Percentiles rank a stretch among this genome's conserved stretches.
These are phyloP conservation scores for Pristiophorus japonicus DNA, from an alignment of 2,113 vertebrate genomes.

Conservation along the genomic window DNA sequence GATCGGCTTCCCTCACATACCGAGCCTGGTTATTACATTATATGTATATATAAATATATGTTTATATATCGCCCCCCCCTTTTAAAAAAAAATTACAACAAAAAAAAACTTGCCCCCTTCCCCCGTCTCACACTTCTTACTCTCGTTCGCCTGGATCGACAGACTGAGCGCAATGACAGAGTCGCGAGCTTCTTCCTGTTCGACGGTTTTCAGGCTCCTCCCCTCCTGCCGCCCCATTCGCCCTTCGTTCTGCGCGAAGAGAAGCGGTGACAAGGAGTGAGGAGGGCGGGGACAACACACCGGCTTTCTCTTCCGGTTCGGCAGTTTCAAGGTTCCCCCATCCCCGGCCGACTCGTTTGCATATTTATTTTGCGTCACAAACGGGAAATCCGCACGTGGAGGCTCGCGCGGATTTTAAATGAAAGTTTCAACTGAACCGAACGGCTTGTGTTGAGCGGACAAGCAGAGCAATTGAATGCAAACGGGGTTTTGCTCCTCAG, in stretches of 20 bases:
- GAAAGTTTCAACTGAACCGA: not conserved
- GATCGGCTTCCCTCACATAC: not conserved
- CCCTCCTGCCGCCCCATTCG: not conserved
- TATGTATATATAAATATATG: not conserved
- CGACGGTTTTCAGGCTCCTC: slow-evolving; percentile 36
- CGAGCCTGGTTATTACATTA: not conserved
- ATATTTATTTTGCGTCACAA: not conserved
- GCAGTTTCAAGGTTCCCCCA: slow-evolving; percentile 9
- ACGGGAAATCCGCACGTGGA: slow-evolving; percentile 22
- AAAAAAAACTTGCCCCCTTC: not conserved
- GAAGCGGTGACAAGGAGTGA: not conserved
- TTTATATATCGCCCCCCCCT: not conserved
- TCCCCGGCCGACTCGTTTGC: not conserved
- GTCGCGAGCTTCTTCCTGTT: slow-evolving; percentile 37
- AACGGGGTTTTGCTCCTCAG: not conserved
- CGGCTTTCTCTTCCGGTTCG: slow-evolving; percentile 35
- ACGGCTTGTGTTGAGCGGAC: not conserved
- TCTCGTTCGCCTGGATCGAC: slow-evolving; percentile 9
- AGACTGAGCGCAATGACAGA: slow-evolving; percentile 35
- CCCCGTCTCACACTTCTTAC: not conserved
- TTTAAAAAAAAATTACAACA: too few relatives aligned
- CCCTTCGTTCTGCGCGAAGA: not conserved
- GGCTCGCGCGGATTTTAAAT: slow-evolving; percentile 21
- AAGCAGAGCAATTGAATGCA: too few relatives aligned
- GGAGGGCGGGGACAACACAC: not conserved